Evolutionary conservation across 1,140 invertebrate genomes (phyloP).

Genomic region (Holcopasites calliopsidis): DNA sequence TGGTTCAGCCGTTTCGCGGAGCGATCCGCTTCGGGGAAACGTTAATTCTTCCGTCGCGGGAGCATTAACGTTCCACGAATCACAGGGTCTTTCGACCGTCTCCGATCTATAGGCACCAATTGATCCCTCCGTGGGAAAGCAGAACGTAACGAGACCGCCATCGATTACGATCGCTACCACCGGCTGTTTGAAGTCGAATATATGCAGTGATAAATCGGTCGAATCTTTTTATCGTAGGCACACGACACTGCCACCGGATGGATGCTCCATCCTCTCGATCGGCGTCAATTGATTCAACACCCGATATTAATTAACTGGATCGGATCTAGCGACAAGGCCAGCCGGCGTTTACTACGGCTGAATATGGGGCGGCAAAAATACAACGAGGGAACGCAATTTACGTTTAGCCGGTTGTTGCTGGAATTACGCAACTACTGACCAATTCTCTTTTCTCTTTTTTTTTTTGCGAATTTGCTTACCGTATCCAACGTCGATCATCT

Average conservation of each 20-base stretch:
- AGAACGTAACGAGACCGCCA: background rate
- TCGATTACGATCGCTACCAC: background rate
- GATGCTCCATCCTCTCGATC: constrained; percentile 48
- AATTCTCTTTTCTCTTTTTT: background rate
- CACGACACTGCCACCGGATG: constrained; percentile 16
- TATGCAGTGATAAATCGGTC: constrained; percentile 2
- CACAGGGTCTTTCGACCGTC: background rate
- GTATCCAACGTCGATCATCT: constrained; percentile 71
- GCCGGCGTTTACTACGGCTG: constrained; percentile 5
- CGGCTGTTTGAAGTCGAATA: background rate
- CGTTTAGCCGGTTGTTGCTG: constrained; percentile 1
- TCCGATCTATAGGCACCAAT: background rate
- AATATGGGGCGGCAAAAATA: constrained; percentile 23
- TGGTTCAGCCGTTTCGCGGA: constrained; percentile 11
- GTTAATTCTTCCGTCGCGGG: constrained; percentile 4
- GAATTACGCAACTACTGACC: constrained; percentile 11
- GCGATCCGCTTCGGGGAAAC: constrained; percentile 21
- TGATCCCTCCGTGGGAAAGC: constrained; percentile 1
- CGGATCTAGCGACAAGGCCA: constrained; percentile 36
- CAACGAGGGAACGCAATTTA: constrained; percentile 18
- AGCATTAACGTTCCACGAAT: constrained; percentile 7
- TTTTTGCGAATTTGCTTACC: constrained; percentile 58
- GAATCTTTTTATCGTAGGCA: constrained; percentile 7
- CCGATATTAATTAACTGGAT: constrained; percentile 38
- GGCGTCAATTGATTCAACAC: constrained; percentile 53